phyloP scores from a whole-genome alignment of 1,140 invertebrate species.

The Latrodectus geometricus region DNA sequence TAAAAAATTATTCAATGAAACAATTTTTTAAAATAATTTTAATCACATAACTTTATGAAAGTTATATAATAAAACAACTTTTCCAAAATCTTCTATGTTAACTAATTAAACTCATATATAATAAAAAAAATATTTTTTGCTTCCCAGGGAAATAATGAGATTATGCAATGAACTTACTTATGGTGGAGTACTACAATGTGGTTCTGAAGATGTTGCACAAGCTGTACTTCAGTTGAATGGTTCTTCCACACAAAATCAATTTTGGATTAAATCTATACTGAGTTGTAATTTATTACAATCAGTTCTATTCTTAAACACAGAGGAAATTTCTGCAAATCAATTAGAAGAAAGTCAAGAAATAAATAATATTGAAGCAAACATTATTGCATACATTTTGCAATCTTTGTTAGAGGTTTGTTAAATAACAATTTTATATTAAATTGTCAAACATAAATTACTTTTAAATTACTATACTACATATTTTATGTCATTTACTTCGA shows the following conservation, averaged over 20 bases:
- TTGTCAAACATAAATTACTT: background rate
- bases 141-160: conserved; percentile 76
- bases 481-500: too few species aligned
- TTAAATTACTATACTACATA: background rate
- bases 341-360: conserved; percentile 64
- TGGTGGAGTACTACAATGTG: conserved; percentile 80
- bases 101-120: too few species aligned
- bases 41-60: too few species aligned
- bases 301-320: conserved; percentile 79
- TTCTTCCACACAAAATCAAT: background rate
- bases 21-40: too few species aligned
- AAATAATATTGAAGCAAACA: conserved; percentile 79
- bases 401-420: conserved; percentile 68
- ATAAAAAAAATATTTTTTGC: conserved; percentile 17
- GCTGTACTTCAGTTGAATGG: conserved; percentile 71
- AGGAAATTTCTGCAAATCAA: conserved; percentile 67
- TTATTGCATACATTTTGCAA: conserved; percentile 75
- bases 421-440: background rate
- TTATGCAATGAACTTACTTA: conserved; percentile 90
- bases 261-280: conserved; percentile 74
- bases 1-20: background rate
- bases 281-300: conserved; percentile 74
- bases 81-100: too few species aligned
- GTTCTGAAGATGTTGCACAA: conserved; percentile 75
- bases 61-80: too few species aligned